phyloP scores from a whole-genome alignment of 2,888 invertebrate species.

The Minunthozetes semirufus region DNA sequence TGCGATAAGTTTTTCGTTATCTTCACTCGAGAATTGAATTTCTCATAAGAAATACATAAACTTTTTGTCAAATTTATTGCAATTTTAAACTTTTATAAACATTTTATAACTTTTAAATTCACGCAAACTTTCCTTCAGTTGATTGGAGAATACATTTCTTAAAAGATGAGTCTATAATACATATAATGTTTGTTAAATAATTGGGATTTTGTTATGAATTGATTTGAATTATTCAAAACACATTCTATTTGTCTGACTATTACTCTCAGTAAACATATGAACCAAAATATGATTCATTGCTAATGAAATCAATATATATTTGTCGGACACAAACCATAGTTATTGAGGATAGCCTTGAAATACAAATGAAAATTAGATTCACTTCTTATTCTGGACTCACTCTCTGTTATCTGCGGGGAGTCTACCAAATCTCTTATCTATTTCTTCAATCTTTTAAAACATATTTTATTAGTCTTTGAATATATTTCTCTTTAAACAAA shows the following conservation, averaged over 20 bases:
- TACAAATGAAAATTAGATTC: conserved; percentile 18
- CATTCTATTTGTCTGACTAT: background rate
- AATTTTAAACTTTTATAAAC: background rate
- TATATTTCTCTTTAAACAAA: background rate
- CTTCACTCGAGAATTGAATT: background rate
- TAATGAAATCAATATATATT: conserved; percentile 27
- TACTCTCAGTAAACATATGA: background rate
- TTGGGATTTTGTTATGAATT: conserved; percentile 10
- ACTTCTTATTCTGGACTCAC: background rate
- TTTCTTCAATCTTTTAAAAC: conserved; percentile 16
- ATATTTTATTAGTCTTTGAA: background rate
- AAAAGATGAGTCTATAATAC: background rate
- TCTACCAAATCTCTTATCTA: conserved; percentile 12
- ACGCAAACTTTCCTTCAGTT: background rate
- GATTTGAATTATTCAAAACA: conserved; percentile 26
- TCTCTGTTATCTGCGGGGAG: conserved; percentile 16
- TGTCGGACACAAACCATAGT: conserved; percentile 10
- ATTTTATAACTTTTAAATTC: background rate
- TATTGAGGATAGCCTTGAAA: conserved; percentile 23
- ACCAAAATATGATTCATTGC: conserved; percentile 22
- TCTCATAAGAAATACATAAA: background rate
- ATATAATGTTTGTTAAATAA: background rate
- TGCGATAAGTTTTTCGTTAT: background rate
- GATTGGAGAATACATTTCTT: background rate
- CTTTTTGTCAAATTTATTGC: background rate